These are phyloP conservation scores for Zonotrichia albicollis DNA, from an alignment of 2,797 vertebrate genomes.

Conservation along the genomic window DNA sequence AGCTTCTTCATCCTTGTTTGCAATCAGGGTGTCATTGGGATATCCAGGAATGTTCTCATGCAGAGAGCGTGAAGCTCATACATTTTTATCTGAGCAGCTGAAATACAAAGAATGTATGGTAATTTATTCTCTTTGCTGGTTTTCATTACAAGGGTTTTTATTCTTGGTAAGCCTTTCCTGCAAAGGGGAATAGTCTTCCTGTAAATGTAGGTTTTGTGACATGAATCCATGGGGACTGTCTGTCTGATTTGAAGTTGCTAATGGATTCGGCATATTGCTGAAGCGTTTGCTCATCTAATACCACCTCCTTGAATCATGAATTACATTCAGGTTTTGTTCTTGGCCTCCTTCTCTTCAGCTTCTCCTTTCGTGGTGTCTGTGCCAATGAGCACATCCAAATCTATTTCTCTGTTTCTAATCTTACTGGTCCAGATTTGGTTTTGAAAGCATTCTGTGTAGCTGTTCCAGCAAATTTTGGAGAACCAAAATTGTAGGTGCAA, in stretches of 20 bases:
- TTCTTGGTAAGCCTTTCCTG: constrained; percentile 25
- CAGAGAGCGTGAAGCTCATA: background rate
- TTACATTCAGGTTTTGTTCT: constrained; percentile 6
- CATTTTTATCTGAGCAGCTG: background rate
- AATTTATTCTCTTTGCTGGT: constrained; percentile 56
- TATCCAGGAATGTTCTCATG: background rate
- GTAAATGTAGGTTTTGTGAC: constrained; percentile 51
- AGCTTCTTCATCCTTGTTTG: background rate
- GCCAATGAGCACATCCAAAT: background rate
- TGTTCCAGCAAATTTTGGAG: background rate
- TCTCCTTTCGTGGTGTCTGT: background rate
- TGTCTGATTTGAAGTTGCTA: constrained; percentile 22
- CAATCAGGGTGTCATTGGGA: background rate
- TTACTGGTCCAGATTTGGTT: background rate
- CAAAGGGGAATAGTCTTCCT: constrained; percentile 34
- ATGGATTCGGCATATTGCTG: background rate
- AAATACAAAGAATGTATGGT: constrained; percentile 51
- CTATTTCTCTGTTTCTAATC: background rate
- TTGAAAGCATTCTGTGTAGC: background rate
- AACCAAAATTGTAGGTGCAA: background rate
- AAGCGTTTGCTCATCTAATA: constrained; percentile 16
- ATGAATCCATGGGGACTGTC: background rate
- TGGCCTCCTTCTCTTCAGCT: constrained; percentile 8
- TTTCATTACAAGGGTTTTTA: constrained; percentile 51
- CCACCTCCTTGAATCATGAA: background rate